Conservation (phyloP, 2,113 vertebrate genomes). For the Vimba vimba region DNA sequence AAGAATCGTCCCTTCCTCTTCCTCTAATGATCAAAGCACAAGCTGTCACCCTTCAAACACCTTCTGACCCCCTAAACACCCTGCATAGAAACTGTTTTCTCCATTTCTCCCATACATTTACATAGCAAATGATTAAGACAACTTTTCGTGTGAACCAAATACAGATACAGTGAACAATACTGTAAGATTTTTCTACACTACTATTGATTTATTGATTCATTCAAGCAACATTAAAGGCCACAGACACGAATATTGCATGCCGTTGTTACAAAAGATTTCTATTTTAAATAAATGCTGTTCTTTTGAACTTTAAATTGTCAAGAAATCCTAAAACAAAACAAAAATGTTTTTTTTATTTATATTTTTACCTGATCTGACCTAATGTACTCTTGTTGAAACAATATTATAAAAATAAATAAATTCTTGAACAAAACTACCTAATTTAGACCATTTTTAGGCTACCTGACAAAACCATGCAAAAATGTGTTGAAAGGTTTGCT, state of each 20-base stretch:
- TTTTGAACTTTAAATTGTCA: too few relatives aligned
- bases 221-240: neutral
- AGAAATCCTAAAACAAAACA: too few relatives aligned
- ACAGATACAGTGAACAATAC: neutral
- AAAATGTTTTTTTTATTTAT: neutral
- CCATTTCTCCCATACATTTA: conserved; percentile 36
- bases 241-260: neutral
- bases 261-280: too few relatives aligned
- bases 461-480: conserved; percentile 11
- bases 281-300: too few relatives aligned
- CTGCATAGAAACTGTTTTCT: conserved; percentile 13
- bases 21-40: conserved; percentile 77
- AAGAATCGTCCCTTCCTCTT: conserved; percentile 82
- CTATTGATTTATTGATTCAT: neutral
- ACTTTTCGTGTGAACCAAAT: neutral
- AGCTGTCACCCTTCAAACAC: conserved; percentile 51
- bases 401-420: neutral
- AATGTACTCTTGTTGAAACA: neutral
- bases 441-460: conserved; percentile 19
- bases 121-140: neutral
- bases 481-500: conserved; percentile 25
- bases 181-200: neutral
- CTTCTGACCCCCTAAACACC: conserved; percentile 37
- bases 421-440: neutral
- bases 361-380: neutral